Evolutionary conservation across 2,888 invertebrate genomes (phyloP).

Genomic region (Conistra vaccinii): DNA sequence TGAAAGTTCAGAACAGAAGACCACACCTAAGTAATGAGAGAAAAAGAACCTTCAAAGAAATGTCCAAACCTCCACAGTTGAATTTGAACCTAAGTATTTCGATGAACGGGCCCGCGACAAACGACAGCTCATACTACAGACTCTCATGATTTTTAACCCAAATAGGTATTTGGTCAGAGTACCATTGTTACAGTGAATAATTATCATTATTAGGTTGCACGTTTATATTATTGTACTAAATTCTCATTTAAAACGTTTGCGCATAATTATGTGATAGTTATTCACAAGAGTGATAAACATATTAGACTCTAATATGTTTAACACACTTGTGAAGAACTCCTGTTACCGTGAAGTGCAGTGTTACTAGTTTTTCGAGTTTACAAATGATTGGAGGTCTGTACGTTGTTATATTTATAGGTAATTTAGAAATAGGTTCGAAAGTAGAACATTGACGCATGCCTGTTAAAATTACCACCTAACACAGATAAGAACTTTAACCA

Average conservation of each 20-base stretch:
- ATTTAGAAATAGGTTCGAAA: not conserved
- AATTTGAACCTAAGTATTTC: not conserved
- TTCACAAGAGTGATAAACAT: no score
- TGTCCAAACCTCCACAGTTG: not conserved
- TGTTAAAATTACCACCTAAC: not conserved
- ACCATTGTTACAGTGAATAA: conserved; percentile 52
- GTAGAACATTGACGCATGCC: not conserved
- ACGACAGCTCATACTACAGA: not conserved
- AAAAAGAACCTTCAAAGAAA: not conserved
- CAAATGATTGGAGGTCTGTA: conserved; percentile 16
- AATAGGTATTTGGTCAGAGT: conserved; percentile 33
- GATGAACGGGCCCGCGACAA: not conserved
- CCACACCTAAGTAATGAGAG: not conserved
- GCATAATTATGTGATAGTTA: no score
- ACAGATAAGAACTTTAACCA: not conserved
- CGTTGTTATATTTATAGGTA: not conserved
- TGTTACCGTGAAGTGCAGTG: conserved; percentile 21
- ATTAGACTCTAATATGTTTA: no score
- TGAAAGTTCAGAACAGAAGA: not conserved
- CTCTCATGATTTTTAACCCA: conserved; percentile 6
- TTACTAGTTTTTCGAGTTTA: conserved; percentile 7
- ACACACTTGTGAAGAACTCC: conserved; percentile 1
- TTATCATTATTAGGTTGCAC: not conserved
- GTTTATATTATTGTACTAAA: conserved; percentile 18
- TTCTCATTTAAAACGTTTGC: not conserved